A percentile compares a stretch with the other conserved stretches of the same genome.
phyloP scores from a whole-genome alignment of 2,113 vertebrate genomes.

The Ctenomys sociabilis region DNA sequence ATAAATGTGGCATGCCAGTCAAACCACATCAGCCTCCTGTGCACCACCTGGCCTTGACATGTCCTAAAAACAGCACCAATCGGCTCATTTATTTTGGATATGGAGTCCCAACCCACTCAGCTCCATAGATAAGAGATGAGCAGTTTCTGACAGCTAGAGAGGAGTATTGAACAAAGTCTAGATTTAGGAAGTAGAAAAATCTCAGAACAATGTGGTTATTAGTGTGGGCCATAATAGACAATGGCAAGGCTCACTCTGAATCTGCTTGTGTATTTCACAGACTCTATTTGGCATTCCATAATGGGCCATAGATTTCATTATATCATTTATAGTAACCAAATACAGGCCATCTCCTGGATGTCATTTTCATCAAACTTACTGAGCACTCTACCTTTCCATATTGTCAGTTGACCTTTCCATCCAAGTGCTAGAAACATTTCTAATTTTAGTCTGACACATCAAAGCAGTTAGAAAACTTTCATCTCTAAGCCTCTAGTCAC shows the following conservation, averaged over 20 bases:
- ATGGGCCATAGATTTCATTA: constrained; percentile 27
- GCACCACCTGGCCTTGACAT: background rate
- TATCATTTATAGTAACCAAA: constrained; percentile 52
- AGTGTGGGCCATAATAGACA: background rate
- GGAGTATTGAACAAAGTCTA: background rate
- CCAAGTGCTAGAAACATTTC: constrained; percentile 44
- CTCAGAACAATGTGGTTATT: background rate
- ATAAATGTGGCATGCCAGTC: background rate
- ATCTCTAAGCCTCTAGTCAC: constrained; percentile 49
- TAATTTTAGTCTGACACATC: constrained; percentile 61
- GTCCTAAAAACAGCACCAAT: constrained; percentile 27
- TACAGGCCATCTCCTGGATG: background rate
- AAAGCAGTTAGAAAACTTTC: constrained; percentile 41
- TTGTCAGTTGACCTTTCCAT: constrained; percentile 72
- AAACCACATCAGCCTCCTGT: background rate
- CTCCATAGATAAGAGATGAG: background rate
- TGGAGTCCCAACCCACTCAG: background rate
- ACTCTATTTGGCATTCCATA: constrained; percentile 20
- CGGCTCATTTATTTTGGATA: background rate
- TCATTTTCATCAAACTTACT: constrained; percentile 52
- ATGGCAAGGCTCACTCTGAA: background rate
- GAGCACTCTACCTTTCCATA: constrained; percentile 45
- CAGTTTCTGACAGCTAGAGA: background rate
- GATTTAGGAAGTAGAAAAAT: background rate
- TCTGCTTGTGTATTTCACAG: constrained; percentile 4